These are phyloP conservation scores for Stigmatopora nigra DNA, from an alignment of 2,113 vertebrate species.

Conservation along the genomic window DNA sequence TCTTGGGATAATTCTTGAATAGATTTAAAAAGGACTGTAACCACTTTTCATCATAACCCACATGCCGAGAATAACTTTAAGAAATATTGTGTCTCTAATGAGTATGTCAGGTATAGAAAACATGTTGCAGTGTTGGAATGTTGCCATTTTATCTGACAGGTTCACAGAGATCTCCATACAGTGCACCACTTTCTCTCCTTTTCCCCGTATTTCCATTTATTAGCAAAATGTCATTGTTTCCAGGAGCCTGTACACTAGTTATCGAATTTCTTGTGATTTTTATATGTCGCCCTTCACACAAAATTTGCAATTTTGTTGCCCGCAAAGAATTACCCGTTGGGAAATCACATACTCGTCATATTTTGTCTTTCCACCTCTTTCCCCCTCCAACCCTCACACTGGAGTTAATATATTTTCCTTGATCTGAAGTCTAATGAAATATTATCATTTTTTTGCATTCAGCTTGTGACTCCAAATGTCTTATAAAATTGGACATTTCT, in stretches of 20 bases:
- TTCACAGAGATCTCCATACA: neutral
- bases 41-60: too few species aligned
- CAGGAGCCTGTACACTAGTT: neutral
- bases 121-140: neutral
- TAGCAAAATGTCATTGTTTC: conserved; percentile 10
- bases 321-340: conserved; percentile 11
- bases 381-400: conserved; percentile 10
- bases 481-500: conserved; percentile 19
- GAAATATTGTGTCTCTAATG: conserved; percentile 12
- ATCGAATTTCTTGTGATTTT: conserved; percentile 17
- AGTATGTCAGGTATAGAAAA: conserved; percentile 7
- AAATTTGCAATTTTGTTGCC: conserved; percentile 31
- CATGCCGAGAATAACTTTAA: neutral
- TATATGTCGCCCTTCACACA: conserved; percentile 15
- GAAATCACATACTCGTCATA: conserved; percentile 25
- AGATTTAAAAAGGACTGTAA: too few species aligned
- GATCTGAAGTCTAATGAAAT: conserved; percentile 39
- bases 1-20: too few species aligned
- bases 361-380: conserved; percentile 9
- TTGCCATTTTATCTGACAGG: conserved; percentile 8
- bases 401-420: conserved; percentile 30
- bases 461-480: conserved; percentile 24
- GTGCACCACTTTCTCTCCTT: conserved; percentile 1
- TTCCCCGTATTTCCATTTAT: conserved; percentile 15
- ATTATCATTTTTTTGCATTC: conserved; percentile 29